These are phyloP conservation scores for Crambe crambe DNA, from an alignment of 37 sponge, comb jelly and placozoan genomes.

Conservation along the genomic window DNA sequence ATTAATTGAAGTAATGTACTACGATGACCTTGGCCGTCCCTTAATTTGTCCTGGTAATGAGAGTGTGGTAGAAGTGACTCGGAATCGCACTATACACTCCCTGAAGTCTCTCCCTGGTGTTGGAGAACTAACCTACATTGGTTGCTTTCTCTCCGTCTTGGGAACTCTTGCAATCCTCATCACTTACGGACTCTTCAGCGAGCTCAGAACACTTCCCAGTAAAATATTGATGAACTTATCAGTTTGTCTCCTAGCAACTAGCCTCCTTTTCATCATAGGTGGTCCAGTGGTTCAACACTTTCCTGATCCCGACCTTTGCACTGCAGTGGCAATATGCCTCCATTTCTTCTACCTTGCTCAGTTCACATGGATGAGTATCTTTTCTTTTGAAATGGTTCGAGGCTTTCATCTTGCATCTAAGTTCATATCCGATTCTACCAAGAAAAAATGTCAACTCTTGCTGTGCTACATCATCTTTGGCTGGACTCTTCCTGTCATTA, in stretches of 20 bases:
- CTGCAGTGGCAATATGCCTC: too few relatives aligned
- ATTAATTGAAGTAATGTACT: not conserved
- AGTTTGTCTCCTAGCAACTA: too few relatives aligned
- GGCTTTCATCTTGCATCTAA: constrained; percentile 2
- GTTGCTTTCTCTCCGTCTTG: constrained; percentile 49
- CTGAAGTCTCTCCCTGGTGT: not conserved
- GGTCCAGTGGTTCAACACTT: too few relatives aligned
- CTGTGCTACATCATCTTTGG: constrained; percentile 26
- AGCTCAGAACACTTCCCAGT: constrained; percentile 50
- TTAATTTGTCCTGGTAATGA: not conserved
- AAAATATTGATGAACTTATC: too few relatives aligned
- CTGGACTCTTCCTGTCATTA: constrained; percentile 43
- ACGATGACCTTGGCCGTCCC: constrained; percentile 2
- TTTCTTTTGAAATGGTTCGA: constrained; percentile 16
- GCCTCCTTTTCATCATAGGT: too few relatives aligned
- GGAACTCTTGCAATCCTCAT: constrained; percentile 27
- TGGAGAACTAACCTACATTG: constrained; percentile 47
- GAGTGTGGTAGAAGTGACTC: too few relatives aligned
- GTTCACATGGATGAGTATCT: constrained; percentile 60
- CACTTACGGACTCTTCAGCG: constrained; percentile 48
- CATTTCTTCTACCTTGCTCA: constrained; percentile 52
- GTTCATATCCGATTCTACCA: not conserved
- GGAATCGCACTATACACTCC: not conserved
- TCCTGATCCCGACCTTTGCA: too few relatives aligned
- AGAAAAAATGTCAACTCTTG: not conserved